Base-by-base conservation (phyloP, 2,797 vertebrate genomes). In the Enteromius afrohamiltoni region DNA sequence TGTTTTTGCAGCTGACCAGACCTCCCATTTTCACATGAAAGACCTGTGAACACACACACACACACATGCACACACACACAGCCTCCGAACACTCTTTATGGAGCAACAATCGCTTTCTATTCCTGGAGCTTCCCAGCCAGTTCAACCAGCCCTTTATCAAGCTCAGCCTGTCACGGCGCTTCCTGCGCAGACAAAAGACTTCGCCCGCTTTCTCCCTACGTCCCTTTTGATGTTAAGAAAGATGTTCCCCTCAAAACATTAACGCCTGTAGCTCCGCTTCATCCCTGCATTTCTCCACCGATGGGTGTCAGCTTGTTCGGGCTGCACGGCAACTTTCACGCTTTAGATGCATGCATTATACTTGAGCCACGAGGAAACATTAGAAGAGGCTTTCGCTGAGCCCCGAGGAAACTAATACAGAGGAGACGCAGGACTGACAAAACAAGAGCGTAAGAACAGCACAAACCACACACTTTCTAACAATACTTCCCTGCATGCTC, bases 1-100 rank as follows among this genome's bases (percentile, higher is more conserved):
- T 95, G 94, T 94, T 95, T 93, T 93, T 92, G 89, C 94, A 95
- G 94, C 94, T 95, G 94, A 95, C 92, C 92, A 90, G 92, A 93
- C 91, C 92, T 90, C 86, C 91, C 90, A 92, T 92, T 91, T 91
- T 91, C 90, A 94, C 93, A 93, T 93, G 92, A 94, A 93, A 93
- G 93, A 88, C 70, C 85, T 83, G 90, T 77, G 85, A 88, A 90
- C 90, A 88, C 90, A 87, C 88, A 85, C 84, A 75, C 79, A 26
- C 68, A 71, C 60, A 31, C 71, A 73, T 55, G 89, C 90, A 87
- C 91, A 90, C 90, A 87, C 91, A 85, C 88, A 80, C 29, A 31
- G 84, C 88, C 87, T 83, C 80, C 88, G 88, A 91, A 89, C 80
- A 86, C 91, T 86, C 85, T 71, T 88, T 69, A 78, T 91, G 85